Conservation (phyloP, 2,888 invertebrate genomes). For the Cantharis rufa region DNA sequence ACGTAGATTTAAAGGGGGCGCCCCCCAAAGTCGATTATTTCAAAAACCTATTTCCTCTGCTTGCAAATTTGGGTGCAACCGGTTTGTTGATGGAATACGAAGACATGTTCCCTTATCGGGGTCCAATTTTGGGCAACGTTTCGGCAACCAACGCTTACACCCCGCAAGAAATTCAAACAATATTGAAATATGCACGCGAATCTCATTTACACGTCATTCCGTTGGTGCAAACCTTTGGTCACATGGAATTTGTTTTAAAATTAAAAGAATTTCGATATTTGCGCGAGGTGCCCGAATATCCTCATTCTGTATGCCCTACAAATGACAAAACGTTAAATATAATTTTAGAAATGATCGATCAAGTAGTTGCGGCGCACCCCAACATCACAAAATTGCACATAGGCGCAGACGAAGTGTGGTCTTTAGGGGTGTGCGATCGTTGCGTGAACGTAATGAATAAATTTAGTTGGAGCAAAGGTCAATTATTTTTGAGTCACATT, state of each 20-base stretch:
- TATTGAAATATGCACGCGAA: slow-evolving; percentile 59
- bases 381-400: slow-evolving; percentile 65
- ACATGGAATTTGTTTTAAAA: slow-evolving; percentile 81
- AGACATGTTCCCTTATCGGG: slow-evolving; percentile 83
- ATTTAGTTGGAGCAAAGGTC: slow-evolving; percentile 57
- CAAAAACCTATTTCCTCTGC: slow-evolving; percentile 63
- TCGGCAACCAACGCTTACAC: slow-evolving; percentile 69
- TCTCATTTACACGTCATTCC: slow-evolving; percentile 74
- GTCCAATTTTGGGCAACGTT: slow-evolving; percentile 60
- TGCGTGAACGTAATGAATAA: slow-evolving; percentile 57
- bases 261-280: slow-evolving; percentile 67
- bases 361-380: slow-evolving; percentile 66
- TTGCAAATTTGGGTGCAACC: slow-evolving; percentile 71
- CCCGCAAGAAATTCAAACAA: slow-evolving; percentile 57
- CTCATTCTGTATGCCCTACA: slow-evolving; percentile 73
- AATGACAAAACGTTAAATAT: slow-evolving; percentile 61
- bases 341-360: slow-evolving; percentile 71
- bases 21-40: slow-evolving; percentile 72
- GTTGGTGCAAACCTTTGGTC: slow-evolving; percentile 84
- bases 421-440: slow-evolving; percentile 65
- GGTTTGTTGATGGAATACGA: slow-evolving; percentile 84
- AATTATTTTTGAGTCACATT: slow-evolving; percentile 68
- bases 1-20: slow-evolving; percentile 84
- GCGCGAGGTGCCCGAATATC: slow-evolving; percentile 66
- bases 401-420: slow-evolving; percentile 83